A percentile compares a stretch with the other conserved stretches of the same genome.
These are phyloP conservation scores for Physella acuta DNA, from an alignment of 1,140 invertebrate genomes.

Conservation along the genomic window DNA sequence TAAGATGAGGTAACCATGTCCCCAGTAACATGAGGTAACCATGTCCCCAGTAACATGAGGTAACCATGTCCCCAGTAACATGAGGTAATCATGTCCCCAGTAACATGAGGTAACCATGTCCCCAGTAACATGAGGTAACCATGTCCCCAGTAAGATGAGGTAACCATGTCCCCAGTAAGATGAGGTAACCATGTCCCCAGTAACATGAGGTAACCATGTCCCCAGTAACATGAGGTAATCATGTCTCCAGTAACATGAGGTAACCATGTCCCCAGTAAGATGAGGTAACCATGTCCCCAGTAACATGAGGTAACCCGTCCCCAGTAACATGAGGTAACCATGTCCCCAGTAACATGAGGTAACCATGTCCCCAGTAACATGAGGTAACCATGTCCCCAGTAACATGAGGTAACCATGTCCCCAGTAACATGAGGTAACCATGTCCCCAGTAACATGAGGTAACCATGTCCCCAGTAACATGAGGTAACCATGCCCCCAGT, in stretches of 20 bases:
- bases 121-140: constrained; percentile 76
- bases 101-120: constrained; percentile 69
- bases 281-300: constrained; percentile 67
- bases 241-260: no score
- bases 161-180: constrained; percentile 77
- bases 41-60: no score
- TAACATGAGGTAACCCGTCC: no score
- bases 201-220: constrained; percentile 69
- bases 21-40: constrained; percentile 76
- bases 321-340: constrained; percentile 74
- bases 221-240: constrained; percentile 76
- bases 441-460: no score
- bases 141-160: no score
- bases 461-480: constrained; percentile 80
- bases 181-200: constrained; percentile 67
- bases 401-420: constrained; percentile 71
- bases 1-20: constrained; percentile 69
- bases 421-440: constrained; percentile 74
- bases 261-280: constrained; percentile 77
- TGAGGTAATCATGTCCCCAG: constrained; percentile 67
- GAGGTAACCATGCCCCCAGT: constrained; percentile 64
- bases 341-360: no score
- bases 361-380: constrained; percentile 80
- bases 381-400: constrained; percentile 64
- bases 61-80: constrained; percentile 77